Conservation (phyloP, 2,113 vertebrate species). For the Poeciliopsis prolifica region DNA sequence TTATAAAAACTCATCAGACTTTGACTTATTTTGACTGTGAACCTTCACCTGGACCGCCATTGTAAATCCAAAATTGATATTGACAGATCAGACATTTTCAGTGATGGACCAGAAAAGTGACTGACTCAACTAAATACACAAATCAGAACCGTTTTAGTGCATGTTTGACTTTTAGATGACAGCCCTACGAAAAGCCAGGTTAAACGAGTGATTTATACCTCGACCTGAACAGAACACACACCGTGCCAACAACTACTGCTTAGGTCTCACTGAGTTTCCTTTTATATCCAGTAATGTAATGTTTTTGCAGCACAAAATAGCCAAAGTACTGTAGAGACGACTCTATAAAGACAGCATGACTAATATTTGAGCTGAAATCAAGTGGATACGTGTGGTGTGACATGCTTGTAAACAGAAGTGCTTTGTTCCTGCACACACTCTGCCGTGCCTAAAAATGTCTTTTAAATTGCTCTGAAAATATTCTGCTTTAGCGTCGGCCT, state of each 20-base stretch:
- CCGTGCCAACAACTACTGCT: background rate
- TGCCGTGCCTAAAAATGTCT: background rate
- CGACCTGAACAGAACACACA: background rate
- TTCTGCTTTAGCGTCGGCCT: conserved; percentile 8
- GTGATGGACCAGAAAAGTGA: no score
- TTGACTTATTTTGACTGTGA: no score
- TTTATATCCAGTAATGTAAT: background rate
- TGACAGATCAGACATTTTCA: no score
- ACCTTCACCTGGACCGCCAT: no score
- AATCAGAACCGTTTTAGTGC: no score
- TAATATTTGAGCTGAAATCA: conserved; percentile 3
- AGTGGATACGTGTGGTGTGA: background rate
- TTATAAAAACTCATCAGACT: no score
- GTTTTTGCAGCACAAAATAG: background rate
- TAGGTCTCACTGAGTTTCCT: background rate
- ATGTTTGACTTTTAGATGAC: no score
- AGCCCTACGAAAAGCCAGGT: background rate
- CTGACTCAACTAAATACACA: no score
- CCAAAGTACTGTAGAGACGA: background rate
- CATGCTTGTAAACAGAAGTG: conserved; percentile 7
- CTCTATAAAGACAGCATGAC: background rate
- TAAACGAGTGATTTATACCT: background rate
- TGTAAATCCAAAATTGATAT: no score
- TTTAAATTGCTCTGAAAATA: conserved; percentile 8
- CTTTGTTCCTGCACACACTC: conserved; percentile 3